Evolutionary conservation across 1,140 invertebrate species (phyloP).

Genomic region (Drosophila kepulauana): DNA sequence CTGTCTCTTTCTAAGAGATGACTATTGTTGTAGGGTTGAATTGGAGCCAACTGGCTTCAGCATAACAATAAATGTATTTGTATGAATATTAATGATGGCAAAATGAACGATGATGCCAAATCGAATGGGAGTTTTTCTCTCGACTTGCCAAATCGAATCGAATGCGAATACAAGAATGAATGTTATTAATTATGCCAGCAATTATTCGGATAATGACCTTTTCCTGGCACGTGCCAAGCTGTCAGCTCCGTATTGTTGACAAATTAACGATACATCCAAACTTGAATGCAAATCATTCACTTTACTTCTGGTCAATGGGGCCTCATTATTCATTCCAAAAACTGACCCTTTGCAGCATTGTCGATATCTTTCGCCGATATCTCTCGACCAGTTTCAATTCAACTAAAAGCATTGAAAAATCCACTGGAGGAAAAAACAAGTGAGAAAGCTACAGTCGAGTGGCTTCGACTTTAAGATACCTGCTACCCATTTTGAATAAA

Average conservation of each 20-base stretch:
- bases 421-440: slow-evolving; percentile 26
- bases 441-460: no score
- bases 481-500: no score
- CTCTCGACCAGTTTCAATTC: slow-evolving; percentile 48
- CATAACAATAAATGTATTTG: slow-evolving; percentile 31
- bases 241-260: slow-evolving; percentile 45
- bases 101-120: background rate
- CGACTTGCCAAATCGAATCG: slow-evolving; percentile 30
- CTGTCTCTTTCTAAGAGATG: no score
- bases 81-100: slow-evolving; percentile 55
- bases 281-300: slow-evolving; percentile 52
- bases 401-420: slow-evolving; percentile 59
- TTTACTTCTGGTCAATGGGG: slow-evolving; percentile 38
- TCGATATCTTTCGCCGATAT: slow-evolving; percentile 4
- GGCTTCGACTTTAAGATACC: no score
- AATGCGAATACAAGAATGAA: slow-evolving; percentile 24
- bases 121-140: background rate
- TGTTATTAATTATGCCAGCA: slow-evolving; percentile 61
- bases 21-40: background rate
- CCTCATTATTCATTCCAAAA: slow-evolving; percentile 55
- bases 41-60: slow-evolving; percentile 1
- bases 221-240: slow-evolving; percentile 41
- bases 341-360: slow-evolving; percentile 35
- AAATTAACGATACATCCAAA: slow-evolving; percentile 53
- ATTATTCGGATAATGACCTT: slow-evolving; percentile 50